These are phyloP conservation scores for Torymus auratus DNA, from an alignment of 2,888 invertebrate genomes.

Conservation along the genomic window DNA sequence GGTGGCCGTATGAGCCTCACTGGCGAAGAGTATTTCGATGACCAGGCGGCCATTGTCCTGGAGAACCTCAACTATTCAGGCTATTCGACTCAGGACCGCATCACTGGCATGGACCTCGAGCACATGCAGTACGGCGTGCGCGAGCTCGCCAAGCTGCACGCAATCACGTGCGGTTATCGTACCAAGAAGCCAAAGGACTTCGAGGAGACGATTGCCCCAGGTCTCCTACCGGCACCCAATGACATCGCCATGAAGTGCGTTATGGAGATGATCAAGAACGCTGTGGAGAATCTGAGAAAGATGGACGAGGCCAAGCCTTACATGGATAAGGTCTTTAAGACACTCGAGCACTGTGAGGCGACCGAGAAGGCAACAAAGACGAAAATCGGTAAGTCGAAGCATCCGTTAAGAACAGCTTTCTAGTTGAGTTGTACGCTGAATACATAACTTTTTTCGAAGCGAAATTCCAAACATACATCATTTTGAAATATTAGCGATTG, in stretches of 20 bases:
- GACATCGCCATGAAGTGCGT: slow-evolving; percentile 65
- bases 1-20: slow-evolving; percentile 70
- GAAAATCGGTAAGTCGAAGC: too few relatives aligned
- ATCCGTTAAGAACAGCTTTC: too few relatives aligned
- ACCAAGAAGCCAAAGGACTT: slow-evolving; percentile 69
- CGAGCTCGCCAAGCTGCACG: slow-evolving; percentile 71
- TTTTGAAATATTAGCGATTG: too few relatives aligned
- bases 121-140: slow-evolving; percentile 68
- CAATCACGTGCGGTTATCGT: slow-evolving; percentile 68
- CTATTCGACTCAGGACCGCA: slow-evolving; percentile 69
- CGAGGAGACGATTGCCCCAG: slow-evolving; percentile 63
- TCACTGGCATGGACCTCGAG: slow-evolving; percentile 68
- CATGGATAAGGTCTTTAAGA: slow-evolving; percentile 65
- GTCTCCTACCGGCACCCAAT: slow-evolving; percentile 60
- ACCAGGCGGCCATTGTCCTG: slow-evolving; percentile 70
- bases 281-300: slow-evolving; percentile 63
- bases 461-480: too few relatives aligned
- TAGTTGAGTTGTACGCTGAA: too few relatives aligned
- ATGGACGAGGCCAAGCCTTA: slow-evolving; percentile 65
- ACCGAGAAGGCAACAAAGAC: slow-evolving; percentile 26
- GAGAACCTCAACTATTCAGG: slow-evolving; percentile 71
- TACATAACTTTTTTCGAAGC: too few relatives aligned
- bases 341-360: slow-evolving; percentile 62
- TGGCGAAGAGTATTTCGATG: slow-evolving; percentile 66
- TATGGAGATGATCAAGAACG: slow-evolving; percentile 67